phyloP scores from a whole-genome alignment of 2,888 invertebrate genomes.

The Cephus sareptanus region DNA sequence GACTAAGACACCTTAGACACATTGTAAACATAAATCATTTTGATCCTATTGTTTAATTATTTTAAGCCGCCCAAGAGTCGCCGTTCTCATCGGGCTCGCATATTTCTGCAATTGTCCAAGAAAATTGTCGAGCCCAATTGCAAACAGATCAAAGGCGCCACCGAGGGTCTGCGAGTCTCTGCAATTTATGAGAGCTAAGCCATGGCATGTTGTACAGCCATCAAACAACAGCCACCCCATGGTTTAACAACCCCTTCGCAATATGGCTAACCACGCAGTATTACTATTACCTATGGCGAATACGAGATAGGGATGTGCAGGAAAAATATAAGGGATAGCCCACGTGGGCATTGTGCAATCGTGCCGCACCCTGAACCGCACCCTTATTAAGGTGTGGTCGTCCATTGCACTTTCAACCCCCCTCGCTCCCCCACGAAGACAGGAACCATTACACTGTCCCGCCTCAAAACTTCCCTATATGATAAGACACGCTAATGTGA shows the following conservation, averaged over 20 bases:
- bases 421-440: constrained; percentile 38
- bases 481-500: constrained; percentile 6
- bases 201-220: background rate
- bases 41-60: background rate
- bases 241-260: background rate
- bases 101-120: background rate
- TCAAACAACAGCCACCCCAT: background rate
- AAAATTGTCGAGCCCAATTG: background rate
- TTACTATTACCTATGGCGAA: background rate
- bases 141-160: background rate
- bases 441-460: constrained; percentile 27
- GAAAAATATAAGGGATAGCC: constrained; percentile 32
- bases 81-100: background rate
- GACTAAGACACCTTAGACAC: constrained; percentile 30
- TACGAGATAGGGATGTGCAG: constrained; percentile 18
- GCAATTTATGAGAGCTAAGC: background rate
- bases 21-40: background rate
- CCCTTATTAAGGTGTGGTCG: constrained; percentile 42
- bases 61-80: background rate
- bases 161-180: background rate
- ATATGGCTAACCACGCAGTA: background rate
- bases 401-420: constrained; percentile 46
- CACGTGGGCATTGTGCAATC: constrained; percentile 29
- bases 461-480: background rate
- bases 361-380: constrained; percentile 45